Evolutionary conservation across 2,888 invertebrate genomes (phyloP).

Genomic region (Eulithis prunata): DNA sequence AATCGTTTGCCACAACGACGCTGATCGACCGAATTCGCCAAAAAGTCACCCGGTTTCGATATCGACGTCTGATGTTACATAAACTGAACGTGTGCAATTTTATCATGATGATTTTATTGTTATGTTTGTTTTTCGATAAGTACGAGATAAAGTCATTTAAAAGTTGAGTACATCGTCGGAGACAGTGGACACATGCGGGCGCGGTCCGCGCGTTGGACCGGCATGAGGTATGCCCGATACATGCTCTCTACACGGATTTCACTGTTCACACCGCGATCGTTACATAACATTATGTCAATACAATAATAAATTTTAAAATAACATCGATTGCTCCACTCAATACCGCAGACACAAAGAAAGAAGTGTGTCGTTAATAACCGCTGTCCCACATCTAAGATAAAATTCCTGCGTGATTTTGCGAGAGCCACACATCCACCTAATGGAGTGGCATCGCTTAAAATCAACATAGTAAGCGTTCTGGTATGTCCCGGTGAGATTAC

Average conservation of each 20-base stretch:
- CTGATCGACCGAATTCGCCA: constrained; percentile 60
- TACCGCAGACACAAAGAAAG: constrained; percentile 51
- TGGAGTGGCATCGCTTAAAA: constrained; percentile 49
- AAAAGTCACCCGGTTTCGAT: constrained; percentile 58
- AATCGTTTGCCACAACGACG: constrained; percentile 48
- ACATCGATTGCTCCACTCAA: constrained; percentile 57
- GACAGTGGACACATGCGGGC: constrained; percentile 25
- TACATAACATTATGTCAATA: constrained; percentile 61
- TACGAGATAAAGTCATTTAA: constrained; percentile 65
- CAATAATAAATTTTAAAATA: constrained; percentile 60
- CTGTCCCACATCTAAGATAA: constrained; percentile 60
- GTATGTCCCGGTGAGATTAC: constrained; percentile 55
- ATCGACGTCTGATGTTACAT: constrained; percentile 59
- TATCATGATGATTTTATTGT: constrained; percentile 58
- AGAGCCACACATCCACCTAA: constrained; percentile 45
- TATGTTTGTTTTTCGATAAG: constrained; percentile 60
- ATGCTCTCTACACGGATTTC: constrained; percentile 50
- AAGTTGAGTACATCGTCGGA: constrained; percentile 45
- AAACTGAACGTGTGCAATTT: constrained; percentile 57
- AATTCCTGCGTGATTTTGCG: constrained; percentile 59
- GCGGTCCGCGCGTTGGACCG: background rate
- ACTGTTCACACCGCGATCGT: constrained; percentile 48
- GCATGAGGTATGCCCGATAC: constrained; percentile 10
- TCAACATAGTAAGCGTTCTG: constrained; percentile 56
- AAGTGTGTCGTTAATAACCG: constrained; percentile 57